A percentile compares a stretch with the other conserved stretches of the same genome.
Evolutionary conservation across 2,113 vertebrate genomes (phyloP).

Genomic region (Piliocolobus tephrosceles): DNA sequence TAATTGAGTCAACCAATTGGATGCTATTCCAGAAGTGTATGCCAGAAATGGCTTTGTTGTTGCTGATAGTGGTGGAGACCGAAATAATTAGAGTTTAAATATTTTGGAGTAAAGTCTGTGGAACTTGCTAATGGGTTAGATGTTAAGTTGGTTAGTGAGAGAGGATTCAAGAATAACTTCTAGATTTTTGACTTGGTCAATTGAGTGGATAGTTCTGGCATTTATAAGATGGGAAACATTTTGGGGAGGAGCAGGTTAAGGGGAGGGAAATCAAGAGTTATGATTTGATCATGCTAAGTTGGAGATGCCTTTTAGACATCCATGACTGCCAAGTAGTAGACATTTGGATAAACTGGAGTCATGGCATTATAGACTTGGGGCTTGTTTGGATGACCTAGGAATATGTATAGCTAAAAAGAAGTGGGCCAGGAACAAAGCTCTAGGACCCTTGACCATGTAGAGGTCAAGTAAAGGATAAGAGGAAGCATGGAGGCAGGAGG

Average conservation of each 20-base stretch:
- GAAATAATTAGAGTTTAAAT: neutral
- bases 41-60: neutral
- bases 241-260: neutral
- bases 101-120: neutral
- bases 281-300: neutral
- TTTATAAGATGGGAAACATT: neutral
- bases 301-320: neutral
- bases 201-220: neutral
- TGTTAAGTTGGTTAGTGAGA: constrained; percentile 12
- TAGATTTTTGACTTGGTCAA: neutral
- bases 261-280: neutral
- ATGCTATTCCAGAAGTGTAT: neutral
- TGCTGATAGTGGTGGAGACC: neutral
- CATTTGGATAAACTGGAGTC: neutral
- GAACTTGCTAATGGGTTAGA: neutral
- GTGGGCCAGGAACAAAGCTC: neutral
- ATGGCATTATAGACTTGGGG: neutral
- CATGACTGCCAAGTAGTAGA: neutral
- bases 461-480: neutral
- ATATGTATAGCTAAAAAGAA: neutral
- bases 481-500: neutral
- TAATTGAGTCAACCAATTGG: neutral
- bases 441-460: neutral
- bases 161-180: neutral
- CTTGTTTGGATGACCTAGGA: neutral